These are phyloP conservation scores for Aphrophora alni DNA, from an alignment of 2,888 invertebrate species.

Conservation along the genomic window DNA sequence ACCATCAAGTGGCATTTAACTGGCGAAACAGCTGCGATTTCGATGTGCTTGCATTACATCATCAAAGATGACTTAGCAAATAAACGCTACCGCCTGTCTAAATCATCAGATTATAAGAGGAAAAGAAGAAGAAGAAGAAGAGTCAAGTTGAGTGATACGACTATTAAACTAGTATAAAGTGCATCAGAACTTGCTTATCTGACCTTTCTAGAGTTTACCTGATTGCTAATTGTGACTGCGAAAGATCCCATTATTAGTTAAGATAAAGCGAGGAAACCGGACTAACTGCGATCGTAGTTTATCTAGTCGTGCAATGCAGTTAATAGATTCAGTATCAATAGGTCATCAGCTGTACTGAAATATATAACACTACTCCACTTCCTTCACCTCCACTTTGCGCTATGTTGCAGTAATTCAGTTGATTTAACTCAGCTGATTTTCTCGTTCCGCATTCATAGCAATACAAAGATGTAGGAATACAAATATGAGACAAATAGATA, in stretches of 20 bases:
- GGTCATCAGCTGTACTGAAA: background rate
- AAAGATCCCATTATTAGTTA: background rate
- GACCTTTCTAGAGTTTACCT: background rate
- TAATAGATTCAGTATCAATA: constrained; percentile 4
- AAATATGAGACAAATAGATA: too few relatives aligned
- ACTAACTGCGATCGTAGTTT: background rate
- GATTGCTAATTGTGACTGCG: background rate
- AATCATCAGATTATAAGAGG: background rate
- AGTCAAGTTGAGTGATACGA: background rate
- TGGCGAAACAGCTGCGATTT: background rate
- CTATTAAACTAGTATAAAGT: background rate
- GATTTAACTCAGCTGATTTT: too few relatives aligned
- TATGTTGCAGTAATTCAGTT: background rate
- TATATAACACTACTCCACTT: too few relatives aligned
- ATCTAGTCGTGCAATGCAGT: background rate
- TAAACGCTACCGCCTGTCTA: background rate
- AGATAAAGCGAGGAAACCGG: background rate
- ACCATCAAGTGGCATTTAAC: background rate
- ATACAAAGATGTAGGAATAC: too few relatives aligned
- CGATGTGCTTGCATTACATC: background rate
- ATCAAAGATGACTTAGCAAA: background rate
- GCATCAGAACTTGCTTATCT: background rate
- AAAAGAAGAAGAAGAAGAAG: background rate
- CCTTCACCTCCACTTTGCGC: background rate
- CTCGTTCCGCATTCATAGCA: too few relatives aligned